Base-by-base conservation (phyloP, 2,113 vertebrate species). In the Zosterops borbonicus region DNA sequence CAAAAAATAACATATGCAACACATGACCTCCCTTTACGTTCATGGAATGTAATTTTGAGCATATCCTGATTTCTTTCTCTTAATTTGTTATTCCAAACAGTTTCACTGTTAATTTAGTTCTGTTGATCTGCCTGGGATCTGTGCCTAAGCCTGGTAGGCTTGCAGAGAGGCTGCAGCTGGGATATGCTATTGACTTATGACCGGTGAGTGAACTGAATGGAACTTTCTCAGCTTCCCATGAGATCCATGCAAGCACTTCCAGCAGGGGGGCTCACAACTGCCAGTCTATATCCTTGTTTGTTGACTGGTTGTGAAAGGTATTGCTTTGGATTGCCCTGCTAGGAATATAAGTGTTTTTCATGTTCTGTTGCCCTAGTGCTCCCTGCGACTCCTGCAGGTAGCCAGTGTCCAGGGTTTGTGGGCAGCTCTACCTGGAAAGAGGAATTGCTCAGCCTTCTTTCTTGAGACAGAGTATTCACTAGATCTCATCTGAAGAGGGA, bases 51-150 rank as follows among this genome's bases (percentile, higher is more conserved):
- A 85, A 73, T 91, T 91, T 77, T 85, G 58, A 88, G 55, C 42
- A 20, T 59, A 83, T 58, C 35, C 10, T 55, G 29, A 50, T 63
- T 92, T 91, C 58, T 82, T 82, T 65, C 15, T 47, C 69, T 73
- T 87, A 19, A 82, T 89, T 90, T 76, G 27, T 80, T 77, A 77
- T 88, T 92, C 68, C 46, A 69, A 65, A n/a, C 47, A 12, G 64
- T 83, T 85, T 14, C 55, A 42, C 11, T 23, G 18, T 27, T 50
- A 81, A 62, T 79, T 83, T 91, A 69, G 33, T 62, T 85, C 53
- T 73, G 46, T 53, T 60, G 25, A 69, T 94, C 11, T 82, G 33
- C 15, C 33, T 47, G 70, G 44, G 22, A 71, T 71, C 78, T 59
- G 2, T 47, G 35, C 37, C 60, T 82, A 60, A 41, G 19, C 27